Base-by-base conservation (phyloP, 2,888 invertebrate genomes). In the Lymantria monacha region DNA sequence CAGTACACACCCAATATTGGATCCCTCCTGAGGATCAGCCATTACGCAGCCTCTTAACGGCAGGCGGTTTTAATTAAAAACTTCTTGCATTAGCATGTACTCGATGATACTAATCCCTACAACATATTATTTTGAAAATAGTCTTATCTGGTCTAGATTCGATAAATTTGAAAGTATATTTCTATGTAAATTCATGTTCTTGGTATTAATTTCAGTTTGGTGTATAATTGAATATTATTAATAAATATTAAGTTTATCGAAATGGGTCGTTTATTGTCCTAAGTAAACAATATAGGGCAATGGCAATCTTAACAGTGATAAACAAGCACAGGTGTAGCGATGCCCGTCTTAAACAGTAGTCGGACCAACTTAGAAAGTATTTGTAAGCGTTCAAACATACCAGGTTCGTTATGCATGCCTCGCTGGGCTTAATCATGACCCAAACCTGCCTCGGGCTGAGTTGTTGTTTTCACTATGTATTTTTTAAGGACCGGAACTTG, bases 61-160 rank as follows among this genome's bases (percentile, higher is more conserved):
- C 83, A 81, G 81, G 79, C 86, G 84, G 84, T 87, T 91, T 91
- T 91, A 91, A 91, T 91, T 91, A 91, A 91, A 91, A 90, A 90
- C 90, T 91, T 90, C 90, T 88, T 88, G 80, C 88, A 88, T 88
- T 89, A 89, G 81, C 89, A 85, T 87, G 85, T 84, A 84, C 83
- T 82, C 80, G 81, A 81, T 79, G 80, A 77, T 81, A 76, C 81
- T 85, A 85, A 86, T 84, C 83, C 82, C 79, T 81, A 81, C 82
- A 81, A 85, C 85, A 87, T 86, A 85, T 85, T 85, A 87, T 86
- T 86, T 86, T 85, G 61, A 66, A 59, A 64, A 65, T 66, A 68
- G 59, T 68, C 57, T 61, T 65, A 68, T 61, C 56, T 54, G 59
- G 41, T 56, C 48, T 52, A 52, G 57, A 59, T 71, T 66, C 61